Evolutionary conservation across 2,113 vertebrate species (phyloP), one percentile per base, ranked within the genome.

Genomic region (Axis porcinus): DNA sequence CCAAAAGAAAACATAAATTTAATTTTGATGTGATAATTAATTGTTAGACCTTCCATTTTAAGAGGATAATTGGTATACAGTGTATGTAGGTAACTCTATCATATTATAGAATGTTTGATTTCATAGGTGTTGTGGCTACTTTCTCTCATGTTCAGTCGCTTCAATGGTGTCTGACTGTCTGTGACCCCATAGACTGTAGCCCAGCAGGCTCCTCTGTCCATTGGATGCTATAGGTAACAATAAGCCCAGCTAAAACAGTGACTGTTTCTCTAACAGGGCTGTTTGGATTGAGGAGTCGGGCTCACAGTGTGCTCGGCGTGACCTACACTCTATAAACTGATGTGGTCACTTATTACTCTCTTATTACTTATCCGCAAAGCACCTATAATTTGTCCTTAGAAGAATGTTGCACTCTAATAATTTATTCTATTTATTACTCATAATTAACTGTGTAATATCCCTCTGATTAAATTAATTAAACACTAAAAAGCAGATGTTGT

Each of bases 81-180:
- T 82, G 17, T 52, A 23, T 52, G 19, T 54, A 23, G 16, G 19
- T 14, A 23, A n/a, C 30, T 23, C n/a, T 13, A n/a, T 82, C 50
- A 36, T 25, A 33, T 25, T 54, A 54, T 21, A n/a, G 79, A n/a
- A 54, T 14, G 19, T 14, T 82, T 14, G 6, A n/a, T 54, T n/a
- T n/a, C 50, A n/a, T 54, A 6, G 50, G 30, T 13, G 19, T 4
- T 14, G 19, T n/a, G 79, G 17, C 79, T 54, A 23, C 47, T n/a
- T 82, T n/a, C n/a, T 21, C n/a, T 23, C 64, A 36, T 5, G n/a
- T 2, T 70, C 19, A 70, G n/a, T 21, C 0, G 0, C 17, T 36
- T 36, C 17, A 36, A 9, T 36, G 3, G 0, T 70, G 17, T 67
- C 64, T 3, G 17, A 70, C n/a, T 23, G 17, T 70, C 1, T 70